phyloP scores from a whole-genome alignment of 2,113 vertebrate genomes.

The Macrotis lagotis region DNA sequence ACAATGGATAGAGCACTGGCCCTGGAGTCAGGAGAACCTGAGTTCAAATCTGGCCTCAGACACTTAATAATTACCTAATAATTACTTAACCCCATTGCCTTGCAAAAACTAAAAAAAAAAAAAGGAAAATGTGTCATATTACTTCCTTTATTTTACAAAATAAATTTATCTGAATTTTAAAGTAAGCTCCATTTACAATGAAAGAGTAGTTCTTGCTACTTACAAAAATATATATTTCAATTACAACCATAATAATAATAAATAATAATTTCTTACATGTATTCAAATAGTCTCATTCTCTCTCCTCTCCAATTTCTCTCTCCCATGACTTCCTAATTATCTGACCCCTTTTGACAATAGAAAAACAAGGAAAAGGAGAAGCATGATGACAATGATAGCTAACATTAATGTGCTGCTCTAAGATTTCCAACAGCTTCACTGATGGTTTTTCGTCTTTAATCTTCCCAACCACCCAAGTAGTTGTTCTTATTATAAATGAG shows the following conservation, averaged over 20 bases:
- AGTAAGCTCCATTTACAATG: not conserved
- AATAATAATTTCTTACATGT: not conserved
- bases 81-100: too few species aligned
- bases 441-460: too few species aligned
- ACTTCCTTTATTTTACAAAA: not conserved
- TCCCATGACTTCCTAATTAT: not conserved
- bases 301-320: not conserved
- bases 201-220: not conserved
- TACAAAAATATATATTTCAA: conserved; percentile 19
- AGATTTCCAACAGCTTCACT: not conserved
- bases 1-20: too few species aligned
- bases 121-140: conserved; percentile 17
- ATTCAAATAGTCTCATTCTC: not conserved
- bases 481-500: not conserved
- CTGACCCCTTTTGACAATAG: not conserved
- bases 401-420: not conserved
- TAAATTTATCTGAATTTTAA: conserved; percentile 28
- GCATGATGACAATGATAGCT: not conserved
- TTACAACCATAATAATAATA: not conserved
- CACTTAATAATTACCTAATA: too few species aligned
- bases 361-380: not conserved
- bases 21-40: too few species aligned
- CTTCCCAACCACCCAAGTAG: not conserved
- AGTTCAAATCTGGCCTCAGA: too few species aligned
- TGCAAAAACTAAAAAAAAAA: too few species aligned